Evolutionary conservation across 2,113 vertebrate genomes (phyloP), one percentile per base, ranked within the genome.

Genomic region (Xenus cinereus): DNA sequence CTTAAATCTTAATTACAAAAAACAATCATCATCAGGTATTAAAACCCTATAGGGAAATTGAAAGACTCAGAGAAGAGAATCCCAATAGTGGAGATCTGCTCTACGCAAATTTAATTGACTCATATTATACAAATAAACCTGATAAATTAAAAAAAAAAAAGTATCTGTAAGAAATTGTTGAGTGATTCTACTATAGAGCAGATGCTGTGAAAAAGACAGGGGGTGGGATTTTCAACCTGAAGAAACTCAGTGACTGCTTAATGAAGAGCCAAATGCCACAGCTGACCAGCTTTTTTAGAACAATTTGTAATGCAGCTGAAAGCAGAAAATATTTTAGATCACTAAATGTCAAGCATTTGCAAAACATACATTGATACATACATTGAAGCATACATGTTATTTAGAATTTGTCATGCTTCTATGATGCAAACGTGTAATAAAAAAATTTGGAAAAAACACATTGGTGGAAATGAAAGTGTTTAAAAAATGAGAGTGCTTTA

Each of bases 1-100:
- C 98, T 98, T 98, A 98, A 98, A 98, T 98, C 98, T 98, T 98
- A 98, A 98, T 98, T 98, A 98, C 98, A 98, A 98, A 98, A 98
- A 98, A 98, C 96, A 98, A 92, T 94, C 90, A 96, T 95, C 94
- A 91, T 95, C 95, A 97, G 91, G 91, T 96, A 97, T 96, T 97
- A 97, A 96, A 97, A 87, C 85, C 90, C 96, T 97, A 78, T 7
- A 79, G 95, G 95, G 93, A 97, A 97, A 97, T 80, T 90, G 96
- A 95, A 97, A 95, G 88, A 93, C 90, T 97, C 93, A 93, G 90
- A 96, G 80, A 91, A 96, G 80, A 96, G 88, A 97, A 95, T 96
- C 86, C 90, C 90, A 95, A 50, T 85, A 92, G 93, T 62, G 43
- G 88, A 93, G 68, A 92, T 93, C 66, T 63, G 63, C 57, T 89